Conservation (phyloP, 2,113 vertebrate species). For the Typhlomys cinereus region DNA sequence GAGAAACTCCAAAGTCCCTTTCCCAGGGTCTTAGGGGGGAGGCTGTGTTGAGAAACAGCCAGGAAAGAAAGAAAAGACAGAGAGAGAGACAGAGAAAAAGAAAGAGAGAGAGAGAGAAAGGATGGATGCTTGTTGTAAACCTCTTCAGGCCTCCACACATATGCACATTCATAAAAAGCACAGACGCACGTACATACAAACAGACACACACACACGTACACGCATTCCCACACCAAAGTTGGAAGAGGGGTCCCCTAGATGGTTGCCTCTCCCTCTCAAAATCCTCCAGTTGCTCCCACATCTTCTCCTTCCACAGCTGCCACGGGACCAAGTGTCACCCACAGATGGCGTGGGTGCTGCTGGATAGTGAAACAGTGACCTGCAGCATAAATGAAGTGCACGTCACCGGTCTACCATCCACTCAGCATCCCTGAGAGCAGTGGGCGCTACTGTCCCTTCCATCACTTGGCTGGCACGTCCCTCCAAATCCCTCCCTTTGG, state of each 20-base stretch:
- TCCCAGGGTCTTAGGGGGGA: not conserved
- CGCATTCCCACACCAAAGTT: not conserved
- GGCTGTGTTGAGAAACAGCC: not conserved
- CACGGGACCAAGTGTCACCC: not conserved
- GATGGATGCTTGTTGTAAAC: not conserved
- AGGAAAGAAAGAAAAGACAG: rapidly evolving
- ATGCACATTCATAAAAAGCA: not conserved
- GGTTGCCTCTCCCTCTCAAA: not conserved
- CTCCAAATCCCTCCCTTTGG: not conserved
- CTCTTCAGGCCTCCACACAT: not conserved
- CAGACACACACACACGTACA: not conserved
- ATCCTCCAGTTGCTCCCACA: not conserved
- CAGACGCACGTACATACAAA: rapidly evolving
- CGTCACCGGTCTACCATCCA: conserved; percentile 66
- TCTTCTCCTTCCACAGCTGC: conserved; percentile 20
- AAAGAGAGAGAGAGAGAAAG: too few relatives aligned
- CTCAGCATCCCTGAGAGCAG: conserved; percentile 57
- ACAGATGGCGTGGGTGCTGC: conserved; percentile 51
- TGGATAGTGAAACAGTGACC: conserved; percentile 67
- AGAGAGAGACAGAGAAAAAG: not conserved
- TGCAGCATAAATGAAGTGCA: conserved; percentile 68
- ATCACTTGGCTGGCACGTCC: not conserved
- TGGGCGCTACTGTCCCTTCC: not conserved
- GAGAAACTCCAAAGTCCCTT: rapidly evolving
- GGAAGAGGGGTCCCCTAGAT: not conserved